Conservation (phyloP, 2,888 invertebrate species). For the Nomada ferruginata region DNA sequence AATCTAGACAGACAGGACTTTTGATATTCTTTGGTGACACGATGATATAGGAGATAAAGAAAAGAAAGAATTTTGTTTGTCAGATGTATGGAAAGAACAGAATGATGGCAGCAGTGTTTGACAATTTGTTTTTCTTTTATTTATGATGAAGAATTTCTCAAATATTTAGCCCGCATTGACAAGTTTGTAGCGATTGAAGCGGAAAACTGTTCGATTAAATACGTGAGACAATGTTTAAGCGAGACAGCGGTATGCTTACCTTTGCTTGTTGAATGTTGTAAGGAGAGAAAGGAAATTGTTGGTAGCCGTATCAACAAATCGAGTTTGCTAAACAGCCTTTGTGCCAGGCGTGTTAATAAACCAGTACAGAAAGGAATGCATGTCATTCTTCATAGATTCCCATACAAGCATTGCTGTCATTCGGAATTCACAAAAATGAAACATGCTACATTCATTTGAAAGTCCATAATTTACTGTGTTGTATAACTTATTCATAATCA, state of each 20-base stretch:
- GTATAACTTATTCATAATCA: no score
- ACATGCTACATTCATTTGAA: not conserved
- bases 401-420: not conserved
- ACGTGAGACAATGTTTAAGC: not conserved
- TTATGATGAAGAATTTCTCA: no score
- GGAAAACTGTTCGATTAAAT: not conserved
- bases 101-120: no score
- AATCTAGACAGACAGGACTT: no score
- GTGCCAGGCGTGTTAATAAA: not conserved
- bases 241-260: not conserved
- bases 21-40: no score
- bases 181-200: no score
- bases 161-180: no score
- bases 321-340: conserved; percentile 16
- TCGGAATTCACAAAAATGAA: not conserved
- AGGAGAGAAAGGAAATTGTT: not conserved
- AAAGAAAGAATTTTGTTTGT: no score
- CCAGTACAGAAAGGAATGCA: not conserved
- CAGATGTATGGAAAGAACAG: no score
- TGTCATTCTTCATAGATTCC: not conserved
- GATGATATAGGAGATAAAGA: no score
- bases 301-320: not conserved
- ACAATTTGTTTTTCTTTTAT: no score
- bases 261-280: not conserved
- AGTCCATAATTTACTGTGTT: not conserved